These are phyloP conservation scores for Liasis olivaceus DNA, from an alignment of 2,797 vertebrate species.

Conservation along the genomic window DNA sequence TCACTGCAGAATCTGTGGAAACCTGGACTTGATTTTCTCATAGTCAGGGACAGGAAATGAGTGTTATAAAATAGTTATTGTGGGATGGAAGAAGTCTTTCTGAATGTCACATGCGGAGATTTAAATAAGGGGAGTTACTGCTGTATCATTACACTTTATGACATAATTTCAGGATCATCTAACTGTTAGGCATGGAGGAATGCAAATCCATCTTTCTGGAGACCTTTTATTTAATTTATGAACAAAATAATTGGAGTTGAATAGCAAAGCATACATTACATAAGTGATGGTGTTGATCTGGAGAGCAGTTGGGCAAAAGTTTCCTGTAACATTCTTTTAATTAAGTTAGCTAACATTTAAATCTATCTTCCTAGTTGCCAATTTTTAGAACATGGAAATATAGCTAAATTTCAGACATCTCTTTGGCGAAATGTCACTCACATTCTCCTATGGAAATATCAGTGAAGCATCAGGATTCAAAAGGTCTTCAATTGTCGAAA, in stretches of 20 bases:
- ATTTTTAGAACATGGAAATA: background rate
- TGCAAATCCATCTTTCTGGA: conserved; percentile 33
- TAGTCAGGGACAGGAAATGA: background rate
- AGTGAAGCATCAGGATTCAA: background rate
- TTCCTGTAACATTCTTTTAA: background rate
- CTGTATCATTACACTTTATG: conserved; percentile 25
- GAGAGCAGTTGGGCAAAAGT: background rate
- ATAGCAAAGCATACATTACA: background rate
- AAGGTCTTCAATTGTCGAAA: too few species aligned
- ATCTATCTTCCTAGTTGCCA: background rate
- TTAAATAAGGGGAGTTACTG: conserved; percentile 25
- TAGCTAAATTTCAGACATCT: too few species aligned
- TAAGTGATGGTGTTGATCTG: background rate
- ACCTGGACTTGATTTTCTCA: background rate
- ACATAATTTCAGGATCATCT: conserved; percentile 3
- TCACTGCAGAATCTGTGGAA: background rate
- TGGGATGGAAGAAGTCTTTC: background rate
- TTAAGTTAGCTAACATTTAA: background rate
- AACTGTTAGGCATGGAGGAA: conserved; percentile 2
- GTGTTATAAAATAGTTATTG: background rate
- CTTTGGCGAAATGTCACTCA: background rate
- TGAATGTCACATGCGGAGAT: background rate
- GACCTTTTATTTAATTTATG: conserved; percentile 33
- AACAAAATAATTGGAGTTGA: background rate
- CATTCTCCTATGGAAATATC: background rate